Evolutionary conservation across 1,140 invertebrate species (phyloP), one percentile per base, ranked within the genome.

Genomic region (Thalassaphorura encarpata): DNA sequence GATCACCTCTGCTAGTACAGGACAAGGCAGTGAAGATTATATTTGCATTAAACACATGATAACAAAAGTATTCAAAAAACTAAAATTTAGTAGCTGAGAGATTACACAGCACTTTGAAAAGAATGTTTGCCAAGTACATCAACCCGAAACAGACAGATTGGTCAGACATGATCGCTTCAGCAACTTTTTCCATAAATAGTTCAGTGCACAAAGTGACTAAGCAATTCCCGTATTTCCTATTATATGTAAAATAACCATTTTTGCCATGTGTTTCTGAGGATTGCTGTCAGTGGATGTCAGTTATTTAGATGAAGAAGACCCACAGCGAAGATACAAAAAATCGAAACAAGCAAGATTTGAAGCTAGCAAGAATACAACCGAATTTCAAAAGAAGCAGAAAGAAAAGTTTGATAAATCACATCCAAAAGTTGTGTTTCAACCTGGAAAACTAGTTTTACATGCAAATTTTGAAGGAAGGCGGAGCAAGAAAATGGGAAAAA

Each of bases 141-240:
- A 66, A 62, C n/a, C n/a, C 60, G 8, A 56, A 67, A 24, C 67
- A 66, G 11, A 61, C 33, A 15, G 67, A 76, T 55, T 78, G 75
- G 75, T 73, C 76, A 43, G 48, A 68, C 47, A 71, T 67, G 8
- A 52, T 75, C 1, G 66, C 64, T 1, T 69, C 69, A 19, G 73
- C 72, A 0, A 69, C 69, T 16, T 75, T 73, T n/a, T n/a, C n/a
- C n/a, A n/a, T n/a, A n/a, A 76, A 77, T 39, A 72, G 71, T 0
- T 64, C 70, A n/a, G 27, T 66, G 1, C 75, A 77, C 49, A 56
- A 58, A 46, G 62, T 67, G 0, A 76, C 70, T 0, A 62, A 67
- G 13, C 72, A 65, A 56, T 59, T 68, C 8, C 71, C 73, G 1
- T 70, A 71, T 50, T 70, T 73, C 66, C 33, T 77, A 4, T n/a